Conservation (phyloP, 2,888 invertebrate species). For the Cetonia aurata region DNA sequence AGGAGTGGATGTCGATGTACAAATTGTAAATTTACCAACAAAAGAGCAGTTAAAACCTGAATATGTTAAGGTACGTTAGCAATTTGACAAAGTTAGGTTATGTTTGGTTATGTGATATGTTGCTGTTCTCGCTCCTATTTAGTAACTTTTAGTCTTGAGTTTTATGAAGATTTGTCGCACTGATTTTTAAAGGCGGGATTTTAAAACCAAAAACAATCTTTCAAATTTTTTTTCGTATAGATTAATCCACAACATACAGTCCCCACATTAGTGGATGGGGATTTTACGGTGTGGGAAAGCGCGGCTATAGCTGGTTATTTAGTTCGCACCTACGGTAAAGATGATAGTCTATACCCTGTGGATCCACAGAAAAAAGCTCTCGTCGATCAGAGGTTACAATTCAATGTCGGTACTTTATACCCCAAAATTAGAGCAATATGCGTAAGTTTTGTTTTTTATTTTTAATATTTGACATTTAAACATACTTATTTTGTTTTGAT, state of each 20-base stretch:
- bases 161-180: no score
- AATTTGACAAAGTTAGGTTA: constrained; percentile 1
- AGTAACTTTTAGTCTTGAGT: no score
- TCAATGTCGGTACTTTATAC: constrained; percentile 74
- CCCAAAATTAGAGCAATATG: constrained; percentile 74
- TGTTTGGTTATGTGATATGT: background rate
- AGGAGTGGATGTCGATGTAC: constrained; percentile 69
- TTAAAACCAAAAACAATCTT: no score
- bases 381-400: constrained; percentile 74
- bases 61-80: constrained; percentile 64
- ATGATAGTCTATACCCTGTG: constrained; percentile 73
- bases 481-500: constrained; percentile 5
- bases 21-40: constrained; percentile 70
- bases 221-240: constrained; percentile 60
- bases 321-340: constrained; percentile 72
- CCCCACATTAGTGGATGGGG: constrained; percentile 77
- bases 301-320: constrained; percentile 76
- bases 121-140: background rate
- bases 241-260: constrained; percentile 77
- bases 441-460: constrained; percentile 67
- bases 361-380: constrained; percentile 71
- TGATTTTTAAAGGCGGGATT: no score
- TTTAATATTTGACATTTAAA: no score
- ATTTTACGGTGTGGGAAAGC: constrained; percentile 77
- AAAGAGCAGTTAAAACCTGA: constrained; percentile 72